Evolutionary conservation across 2,113 vertebrate species (phyloP).

Genomic region (Puntigrus tetrazona): DNA sequence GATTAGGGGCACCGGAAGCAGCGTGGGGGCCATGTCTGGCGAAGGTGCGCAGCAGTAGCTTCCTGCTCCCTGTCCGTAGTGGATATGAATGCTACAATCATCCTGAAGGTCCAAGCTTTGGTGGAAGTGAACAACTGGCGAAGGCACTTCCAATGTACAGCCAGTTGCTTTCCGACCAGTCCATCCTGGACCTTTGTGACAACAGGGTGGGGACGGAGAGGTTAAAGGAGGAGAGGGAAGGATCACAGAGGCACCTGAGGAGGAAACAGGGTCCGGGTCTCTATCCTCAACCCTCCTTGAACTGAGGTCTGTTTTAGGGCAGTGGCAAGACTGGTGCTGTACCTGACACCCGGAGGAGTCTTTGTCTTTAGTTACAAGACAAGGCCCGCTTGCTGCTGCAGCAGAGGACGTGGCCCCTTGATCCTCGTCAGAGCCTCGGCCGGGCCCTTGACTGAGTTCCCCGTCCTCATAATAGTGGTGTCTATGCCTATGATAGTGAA

Average conservation of each 20-base stretch:
- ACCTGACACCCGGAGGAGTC: slow-evolving; percentile 69
- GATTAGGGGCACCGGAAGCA: slow-evolving; percentile 80
- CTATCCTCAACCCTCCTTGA: slow-evolving; percentile 67
- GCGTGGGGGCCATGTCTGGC: slow-evolving; percentile 73
- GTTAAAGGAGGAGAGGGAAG: slow-evolving; percentile 9
- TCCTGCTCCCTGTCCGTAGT: slow-evolving; percentile 70
- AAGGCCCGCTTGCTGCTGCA: slow-evolving; percentile 45
- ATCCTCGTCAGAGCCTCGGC: slow-evolving; percentile 73
- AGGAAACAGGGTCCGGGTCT: slow-evolving; percentile 56
- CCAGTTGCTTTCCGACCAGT: slow-evolving; percentile 77
- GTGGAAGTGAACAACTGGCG: slow-evolving; percentile 71
- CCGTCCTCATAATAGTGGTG: slow-evolving; percentile 90
- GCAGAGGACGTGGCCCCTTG: slow-evolving; percentile 55
- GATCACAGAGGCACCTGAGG: slow-evolving; percentile 61
- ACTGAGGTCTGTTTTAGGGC: slow-evolving; percentile 65
- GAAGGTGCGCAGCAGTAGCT: slow-evolving; percentile 77
- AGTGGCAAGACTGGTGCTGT: slow-evolving; percentile 70
- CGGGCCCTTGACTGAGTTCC: slow-evolving; percentile 69
- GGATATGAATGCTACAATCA: slow-evolving; percentile 72
- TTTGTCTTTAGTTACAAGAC: slow-evolving; percentile 63
- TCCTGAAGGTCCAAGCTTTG: slow-evolving; percentile 78
- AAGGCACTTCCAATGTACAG: slow-evolving; percentile 72
- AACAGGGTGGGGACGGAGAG: slow-evolving; percentile 68
- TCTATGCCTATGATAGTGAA: slow-evolving; percentile 93
- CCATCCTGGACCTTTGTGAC: slow-evolving; percentile 74